Base-by-base conservation (phyloP, 2,888 invertebrate species). In the Argynnis bischoffii region DNA sequence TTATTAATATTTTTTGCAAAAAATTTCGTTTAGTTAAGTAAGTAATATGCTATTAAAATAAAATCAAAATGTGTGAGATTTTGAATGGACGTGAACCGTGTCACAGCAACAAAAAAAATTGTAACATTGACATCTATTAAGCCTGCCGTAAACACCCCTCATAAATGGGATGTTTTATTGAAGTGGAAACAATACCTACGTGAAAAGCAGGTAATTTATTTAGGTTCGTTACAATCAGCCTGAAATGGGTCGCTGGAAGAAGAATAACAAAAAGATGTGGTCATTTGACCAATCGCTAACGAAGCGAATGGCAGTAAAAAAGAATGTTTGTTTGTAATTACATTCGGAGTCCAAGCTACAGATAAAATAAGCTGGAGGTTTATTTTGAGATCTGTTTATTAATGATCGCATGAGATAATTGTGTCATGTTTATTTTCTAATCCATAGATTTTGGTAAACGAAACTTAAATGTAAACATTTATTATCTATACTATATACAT, bases 181-280 rank as follows among this genome's bases (percentile, higher is more conserved):
- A 56, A 61, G 64, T 69, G 51, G 61, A 63, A 69, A 67, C 61
- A 78, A 61, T 63, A 47, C 69, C 31, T 63, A 51, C 69, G 41
- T 63, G 70, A 69, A 69, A 66, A 71, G 66, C 57, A 69, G 63
- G 74, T 77, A 75, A 78, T 83, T 83, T 81, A 81, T 79, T 79
- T 79, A 79, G 82, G 79, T 78, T 72, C 74, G 79, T 74, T 77
- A 72, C 73, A 74, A 78, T 79, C 74, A 75, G 76, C 75, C 75
- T 72, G 74, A 64, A 75, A 78, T 75, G 76, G 71, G 75, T 78
- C 74, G 76, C 71, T 75, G 77, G 76, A 78, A 74, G 79, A 73
- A 71, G 72, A 76, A 75, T 77, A 79, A 82, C 79, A 82, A 83
- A 74, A 73, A 74, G 74, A 72, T 61, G 71, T 75, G 76, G 78